Evolutionary conservation across 2,888 invertebrate species (phyloP).

Genomic region (Lasioglossum villosulum): DNA sequence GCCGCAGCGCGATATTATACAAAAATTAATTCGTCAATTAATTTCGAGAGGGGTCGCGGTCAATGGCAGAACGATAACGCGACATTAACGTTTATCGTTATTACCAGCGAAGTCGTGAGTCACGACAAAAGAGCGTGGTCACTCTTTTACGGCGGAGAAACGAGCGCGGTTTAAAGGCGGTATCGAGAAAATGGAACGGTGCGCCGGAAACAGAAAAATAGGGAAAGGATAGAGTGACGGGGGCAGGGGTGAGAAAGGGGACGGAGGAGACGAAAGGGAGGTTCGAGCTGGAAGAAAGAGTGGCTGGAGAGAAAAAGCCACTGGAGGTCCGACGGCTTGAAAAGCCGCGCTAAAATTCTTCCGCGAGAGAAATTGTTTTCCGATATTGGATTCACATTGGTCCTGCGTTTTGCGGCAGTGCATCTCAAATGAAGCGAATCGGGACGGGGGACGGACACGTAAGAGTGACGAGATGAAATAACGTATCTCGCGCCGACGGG

Average conservation of each 20-base stretch:
- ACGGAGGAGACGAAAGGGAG: neutral
- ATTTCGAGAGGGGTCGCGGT: slow-evolving; percentile 57
- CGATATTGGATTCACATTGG: slow-evolving; percentile 84
- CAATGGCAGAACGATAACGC: slow-evolving; percentile 65
- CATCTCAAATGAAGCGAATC: slow-evolving; percentile 77
- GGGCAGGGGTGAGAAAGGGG: slow-evolving; percentile 3
- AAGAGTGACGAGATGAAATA: slow-evolving; percentile 61
- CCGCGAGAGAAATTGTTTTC: slow-evolving; percentile 85
- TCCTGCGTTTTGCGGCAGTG: slow-evolving; percentile 75
- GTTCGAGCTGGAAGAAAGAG: slow-evolving; percentile 40
- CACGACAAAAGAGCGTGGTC: slow-evolving; percentile 63
- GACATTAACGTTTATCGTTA: slow-evolving; percentile 74
- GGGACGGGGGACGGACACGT: slow-evolving; percentile 24
- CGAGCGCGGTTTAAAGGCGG: slow-evolving; percentile 71
- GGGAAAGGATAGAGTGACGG: slow-evolving; percentile 52
- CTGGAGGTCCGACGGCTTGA: slow-evolving; percentile 70
- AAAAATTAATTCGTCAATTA: slow-evolving; percentile 71
- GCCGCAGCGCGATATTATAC: slow-evolving; percentile 47
- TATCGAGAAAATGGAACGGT: slow-evolving; percentile 69
- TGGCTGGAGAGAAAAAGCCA: slow-evolving; percentile 52
- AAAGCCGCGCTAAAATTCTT: slow-evolving; percentile 77
- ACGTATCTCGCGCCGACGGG: slow-evolving; percentile 37
- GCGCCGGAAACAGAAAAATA: slow-evolving; percentile 66
- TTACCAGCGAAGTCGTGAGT: slow-evolving; percentile 66
- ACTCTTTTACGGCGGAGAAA: slow-evolving; percentile 69